Evolutionary conservation across 2,113 vertebrate species (phyloP).

Genomic region (Malurus alboscapulatus): DNA sequence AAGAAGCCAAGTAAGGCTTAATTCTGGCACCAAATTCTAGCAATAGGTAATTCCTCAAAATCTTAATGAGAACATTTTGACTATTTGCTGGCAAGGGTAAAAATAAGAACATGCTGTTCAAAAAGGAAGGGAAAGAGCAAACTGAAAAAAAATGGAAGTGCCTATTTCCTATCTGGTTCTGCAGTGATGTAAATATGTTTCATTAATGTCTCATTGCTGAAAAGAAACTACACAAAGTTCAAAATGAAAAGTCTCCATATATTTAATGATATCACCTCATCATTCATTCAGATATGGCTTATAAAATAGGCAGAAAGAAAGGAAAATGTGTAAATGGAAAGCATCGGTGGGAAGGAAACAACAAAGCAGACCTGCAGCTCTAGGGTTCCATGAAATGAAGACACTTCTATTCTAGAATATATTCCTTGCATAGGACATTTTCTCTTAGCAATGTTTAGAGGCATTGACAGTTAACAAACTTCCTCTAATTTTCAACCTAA

Average conservation of each 20-base stretch:
- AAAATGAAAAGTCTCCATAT: not conserved
- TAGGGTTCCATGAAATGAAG: not conserved
- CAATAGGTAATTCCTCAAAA: not conserved
- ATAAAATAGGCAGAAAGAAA: not conserved
- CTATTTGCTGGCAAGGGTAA: not conserved
- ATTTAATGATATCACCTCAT: not conserved
- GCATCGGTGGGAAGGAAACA: not conserved
- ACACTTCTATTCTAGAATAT: not conserved
- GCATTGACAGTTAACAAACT: not conserved
- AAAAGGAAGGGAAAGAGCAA: not conserved
- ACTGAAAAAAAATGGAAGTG: not conserved
- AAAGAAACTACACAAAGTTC: not conserved
- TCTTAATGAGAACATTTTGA: conserved; percentile 10
- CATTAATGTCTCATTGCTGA: not conserved
- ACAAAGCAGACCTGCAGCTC: not conserved
- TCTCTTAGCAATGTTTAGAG: not conserved
- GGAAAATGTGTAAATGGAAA: not conserved
- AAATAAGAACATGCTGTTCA: conserved; percentile 6
- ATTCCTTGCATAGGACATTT: not conserved
- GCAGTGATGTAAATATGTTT: not conserved
- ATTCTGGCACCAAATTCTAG: conserved; percentile 1
- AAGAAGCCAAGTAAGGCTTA: not conserved
- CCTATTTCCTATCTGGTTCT: not conserved
- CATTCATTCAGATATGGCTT: not conserved
- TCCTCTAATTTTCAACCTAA: not conserved